Percentiles rank a stretch among this genome's conserved stretches.
Conservation (phyloP, 2,113 vertebrate species). For the Clarias magur region DNA sequence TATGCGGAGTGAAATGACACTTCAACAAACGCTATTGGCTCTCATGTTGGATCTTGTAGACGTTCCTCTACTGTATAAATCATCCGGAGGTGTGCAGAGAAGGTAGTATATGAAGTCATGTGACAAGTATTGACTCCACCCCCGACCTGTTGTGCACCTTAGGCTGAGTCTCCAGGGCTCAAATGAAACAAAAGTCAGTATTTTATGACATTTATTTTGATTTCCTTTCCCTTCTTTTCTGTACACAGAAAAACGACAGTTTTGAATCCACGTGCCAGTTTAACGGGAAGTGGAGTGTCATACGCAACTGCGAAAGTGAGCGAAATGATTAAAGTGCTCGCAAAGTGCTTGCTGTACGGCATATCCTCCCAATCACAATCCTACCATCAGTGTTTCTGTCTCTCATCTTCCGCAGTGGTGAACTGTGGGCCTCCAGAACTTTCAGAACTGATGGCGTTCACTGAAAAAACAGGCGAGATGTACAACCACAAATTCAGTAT, state of each 20-base stretch:
- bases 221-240: background rate
- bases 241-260: slow-evolving; percentile 41
- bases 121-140: too few relatives aligned
- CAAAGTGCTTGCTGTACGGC: too few relatives aligned
- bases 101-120: background rate
- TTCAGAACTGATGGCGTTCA: slow-evolving; percentile 54
- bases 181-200: too few relatives aligned
- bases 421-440: slow-evolving; percentile 76
- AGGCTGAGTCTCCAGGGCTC: too few relatives aligned
- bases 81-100: background rate
- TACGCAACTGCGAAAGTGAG: slow-evolving; percentile 67
- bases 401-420: slow-evolving; percentile 71
- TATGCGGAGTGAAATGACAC: background rate
- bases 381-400: background rate
- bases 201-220: too few relatives aligned
- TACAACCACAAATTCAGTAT: slow-evolving; percentile 60
- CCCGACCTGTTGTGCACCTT: too few relatives aligned
- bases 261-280: slow-evolving; percentile 56
- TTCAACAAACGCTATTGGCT: background rate
- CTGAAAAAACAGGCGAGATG: slow-evolving; percentile 33
- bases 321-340: too few relatives aligned
- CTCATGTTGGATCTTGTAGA: background rate
- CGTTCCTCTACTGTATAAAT: background rate
- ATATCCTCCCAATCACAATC: too few relatives aligned
- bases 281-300: slow-evolving; percentile 66